Percentiles rank a stretch among this genome's conserved stretches.
Evolutionary conservation across 2,113 vertebrate genomes (phyloP).

Genomic region (Oceanodroma tethys): DNA sequence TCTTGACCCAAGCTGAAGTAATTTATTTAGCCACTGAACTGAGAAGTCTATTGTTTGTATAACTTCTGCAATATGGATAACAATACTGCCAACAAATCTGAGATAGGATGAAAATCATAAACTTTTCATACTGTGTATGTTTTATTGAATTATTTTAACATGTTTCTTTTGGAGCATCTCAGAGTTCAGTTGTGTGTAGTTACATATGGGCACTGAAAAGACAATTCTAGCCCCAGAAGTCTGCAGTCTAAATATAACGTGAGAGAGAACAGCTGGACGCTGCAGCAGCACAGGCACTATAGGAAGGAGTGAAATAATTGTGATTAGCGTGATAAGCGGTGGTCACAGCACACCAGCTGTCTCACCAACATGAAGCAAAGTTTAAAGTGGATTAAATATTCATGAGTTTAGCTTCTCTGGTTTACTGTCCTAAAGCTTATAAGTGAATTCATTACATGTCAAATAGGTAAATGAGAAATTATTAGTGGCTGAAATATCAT

Average conservation of each 20-base stretch:
- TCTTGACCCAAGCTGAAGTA: neutral
- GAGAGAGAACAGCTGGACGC: neutral
- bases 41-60: neutral
- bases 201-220: neutral
- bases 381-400: conserved; percentile 21
- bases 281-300: neutral
- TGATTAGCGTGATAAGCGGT: neutral
- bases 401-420: neutral
- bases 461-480: neutral
- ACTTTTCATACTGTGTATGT: neutral
- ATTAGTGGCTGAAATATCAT: neutral
- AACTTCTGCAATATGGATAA: neutral
- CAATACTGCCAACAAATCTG: neutral
- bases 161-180: neutral
- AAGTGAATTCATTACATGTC: neutral
- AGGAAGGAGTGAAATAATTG: neutral
- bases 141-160: neutral
- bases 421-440: neutral
- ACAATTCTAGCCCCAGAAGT: neutral
- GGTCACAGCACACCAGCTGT: neutral
- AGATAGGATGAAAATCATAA: neutral
- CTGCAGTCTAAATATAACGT: neutral
- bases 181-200: neutral
- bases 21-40: neutral
- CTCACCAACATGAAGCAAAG: neutral